A percentile compares a stretch with the other conserved stretches of the same genome.
These are phyloP conservation scores for Cassiopea xamachana DNA, from an alignment of 30 jellyfish, hydroid and myxozoan genomes.

Conservation along the genomic window DNA sequence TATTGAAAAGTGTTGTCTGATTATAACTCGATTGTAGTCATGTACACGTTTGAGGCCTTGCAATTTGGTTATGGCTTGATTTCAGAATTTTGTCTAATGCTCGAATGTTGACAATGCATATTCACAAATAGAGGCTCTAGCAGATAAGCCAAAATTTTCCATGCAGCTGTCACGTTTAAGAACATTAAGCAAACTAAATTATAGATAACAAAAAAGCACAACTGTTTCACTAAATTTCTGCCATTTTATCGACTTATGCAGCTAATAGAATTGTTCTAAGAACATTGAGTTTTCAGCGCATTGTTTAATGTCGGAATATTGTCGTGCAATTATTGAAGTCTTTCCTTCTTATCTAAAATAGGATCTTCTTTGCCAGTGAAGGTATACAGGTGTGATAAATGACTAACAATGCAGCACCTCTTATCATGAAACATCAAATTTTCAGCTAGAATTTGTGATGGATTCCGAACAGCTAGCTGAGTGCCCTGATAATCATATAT, in stretches of 20 bases:
- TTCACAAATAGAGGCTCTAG: not conserved
- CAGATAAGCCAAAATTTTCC: constrained; percentile 27
- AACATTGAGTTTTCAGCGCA: constrained; percentile 3
- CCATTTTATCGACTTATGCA: constrained; percentile 9
- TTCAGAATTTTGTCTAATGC: not conserved
- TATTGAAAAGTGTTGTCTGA: constrained; percentile 14
- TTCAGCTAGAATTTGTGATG: not conserved
- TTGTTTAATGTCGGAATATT: not conserved
- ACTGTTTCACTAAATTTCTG: constrained; percentile 23
- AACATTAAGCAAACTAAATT: constrained; percentile 48
- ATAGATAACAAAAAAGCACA: constrained; percentile 41
- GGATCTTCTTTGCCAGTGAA: not conserved
- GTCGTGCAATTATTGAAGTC: constrained; percentile 1
- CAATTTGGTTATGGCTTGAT: constrained; percentile 2
- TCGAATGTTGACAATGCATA: not conserved
- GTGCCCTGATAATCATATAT: not conserved
- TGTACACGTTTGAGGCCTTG: not conserved
- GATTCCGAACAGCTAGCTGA: not conserved
- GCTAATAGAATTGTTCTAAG: constrained; percentile 8
- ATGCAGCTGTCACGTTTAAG: constrained; percentile 60
- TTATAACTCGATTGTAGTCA: constrained; percentile 13
- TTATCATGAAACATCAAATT: not conserved
- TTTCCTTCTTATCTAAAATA: not conserved
- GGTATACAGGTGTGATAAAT: constrained; percentile 6
- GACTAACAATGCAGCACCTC: not conserved